phyloP scores from a whole-genome alignment of 2,888 invertebrate genomes.

The Lapara coniferarum region DNA sequence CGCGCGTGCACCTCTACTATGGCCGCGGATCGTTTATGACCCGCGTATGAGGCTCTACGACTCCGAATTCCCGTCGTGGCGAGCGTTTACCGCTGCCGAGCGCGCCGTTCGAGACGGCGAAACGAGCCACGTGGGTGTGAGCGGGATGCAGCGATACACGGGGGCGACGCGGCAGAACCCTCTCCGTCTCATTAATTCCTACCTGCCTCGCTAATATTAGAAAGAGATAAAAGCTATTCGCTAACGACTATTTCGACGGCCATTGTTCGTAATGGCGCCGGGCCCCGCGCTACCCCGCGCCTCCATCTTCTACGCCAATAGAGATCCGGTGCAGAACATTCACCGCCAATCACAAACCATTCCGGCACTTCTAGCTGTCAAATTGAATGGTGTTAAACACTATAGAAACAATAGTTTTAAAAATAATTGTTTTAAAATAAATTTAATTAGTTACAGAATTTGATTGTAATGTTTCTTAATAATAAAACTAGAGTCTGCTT shows the following conservation, averaged over 20 bases:
- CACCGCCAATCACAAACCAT: conserved; percentile 84
- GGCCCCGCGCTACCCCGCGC: conserved; percentile 72
- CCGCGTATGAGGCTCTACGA: conserved; percentile 93
- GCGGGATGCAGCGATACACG: conserved; percentile 58
- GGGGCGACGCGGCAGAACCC: conserved; percentile 72
- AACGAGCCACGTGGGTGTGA: conserved; percentile 76
- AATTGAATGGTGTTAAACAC: conserved; percentile 75
- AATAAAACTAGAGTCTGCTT: too few relatives aligned
- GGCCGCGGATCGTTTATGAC: conserved; percentile 93
- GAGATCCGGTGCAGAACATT: conserved; percentile 82
- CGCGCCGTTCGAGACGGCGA: conserved; percentile 79
- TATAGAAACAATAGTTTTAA: conserved; percentile 58
- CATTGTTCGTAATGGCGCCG: conserved; percentile 82
- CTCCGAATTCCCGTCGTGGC: conserved; percentile 90
- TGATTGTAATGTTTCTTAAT: too few relatives aligned
- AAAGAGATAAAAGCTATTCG: conserved; percentile 84
- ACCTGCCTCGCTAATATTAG: conserved; percentile 83
- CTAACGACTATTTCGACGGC: conserved; percentile 81
- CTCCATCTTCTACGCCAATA: conserved; percentile 79
- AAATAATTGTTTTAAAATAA: conserved; percentile 28
- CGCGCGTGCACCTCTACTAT: conserved; percentile 84
- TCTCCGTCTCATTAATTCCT: conserved; percentile 83
- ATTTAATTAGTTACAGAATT: background rate
- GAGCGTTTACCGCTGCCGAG: conserved; percentile 82
- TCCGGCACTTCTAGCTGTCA: conserved; percentile 83